Evolutionary conservation across 2,797 vertebrate genomes (phyloP).

Genomic region (Enoplosus armatus): DNA sequence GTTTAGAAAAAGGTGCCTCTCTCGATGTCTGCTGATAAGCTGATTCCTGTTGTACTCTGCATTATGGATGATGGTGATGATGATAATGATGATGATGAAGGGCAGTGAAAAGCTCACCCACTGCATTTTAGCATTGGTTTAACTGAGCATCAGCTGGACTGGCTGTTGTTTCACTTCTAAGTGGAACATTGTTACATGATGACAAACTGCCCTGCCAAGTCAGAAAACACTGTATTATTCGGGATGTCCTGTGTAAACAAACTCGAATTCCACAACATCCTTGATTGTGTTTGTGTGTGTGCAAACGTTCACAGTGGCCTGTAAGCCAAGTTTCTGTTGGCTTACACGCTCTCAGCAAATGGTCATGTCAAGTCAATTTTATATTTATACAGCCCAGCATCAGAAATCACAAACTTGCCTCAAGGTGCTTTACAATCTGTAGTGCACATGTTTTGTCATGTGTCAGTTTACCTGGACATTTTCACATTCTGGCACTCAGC

Average conservation of each 20-base stretch:
- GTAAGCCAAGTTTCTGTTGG: neutral
- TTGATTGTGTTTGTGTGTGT: conserved; percentile 7
- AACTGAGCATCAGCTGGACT: no score
- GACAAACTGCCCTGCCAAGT: conserved; percentile 6
- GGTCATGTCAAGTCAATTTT: no score
- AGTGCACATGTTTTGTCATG: neutral
- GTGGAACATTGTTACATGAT: conserved; percentile 1
- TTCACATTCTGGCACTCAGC: neutral
- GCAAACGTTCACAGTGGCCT: neutral
- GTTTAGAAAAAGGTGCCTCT: neutral
- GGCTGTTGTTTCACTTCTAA: neutral
- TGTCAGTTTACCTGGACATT: conserved; percentile 1
- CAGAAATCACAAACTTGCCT: no score
- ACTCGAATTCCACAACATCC: conserved; percentile 24
- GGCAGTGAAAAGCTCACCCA: neutral
- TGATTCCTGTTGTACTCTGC: neutral
- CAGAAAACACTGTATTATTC: conserved; percentile 27
- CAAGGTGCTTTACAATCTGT: no score
- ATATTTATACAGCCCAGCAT: no score
- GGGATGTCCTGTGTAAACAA: conserved; percentile 55
- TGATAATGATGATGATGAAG: conserved; percentile 8
- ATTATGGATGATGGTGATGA: neutral
- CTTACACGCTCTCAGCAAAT: neutral
- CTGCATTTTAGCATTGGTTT: neutral
- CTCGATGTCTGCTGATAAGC: neutral